These are phyloP conservation scores for Tapera naevia DNA, from an alignment of 2,797 vertebrate species.

Conservation along the genomic window DNA sequence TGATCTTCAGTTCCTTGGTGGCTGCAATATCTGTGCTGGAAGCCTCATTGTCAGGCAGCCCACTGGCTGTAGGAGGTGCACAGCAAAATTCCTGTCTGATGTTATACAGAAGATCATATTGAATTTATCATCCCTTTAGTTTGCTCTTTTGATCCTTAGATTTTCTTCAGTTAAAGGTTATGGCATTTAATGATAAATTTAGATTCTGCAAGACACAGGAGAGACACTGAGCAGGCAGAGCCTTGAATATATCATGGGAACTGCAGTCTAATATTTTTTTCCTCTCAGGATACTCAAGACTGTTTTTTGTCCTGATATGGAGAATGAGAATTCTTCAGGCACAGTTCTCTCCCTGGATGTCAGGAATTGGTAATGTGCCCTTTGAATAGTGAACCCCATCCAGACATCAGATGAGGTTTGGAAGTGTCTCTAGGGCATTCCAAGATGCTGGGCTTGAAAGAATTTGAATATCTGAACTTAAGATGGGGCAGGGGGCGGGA, in stretches of 20 bases:
- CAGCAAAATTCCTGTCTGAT: neutral
- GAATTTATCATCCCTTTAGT: neutral
- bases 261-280: neutral
- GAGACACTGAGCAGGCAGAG: neutral
- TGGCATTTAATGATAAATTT: neutral
- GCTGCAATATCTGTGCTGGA: neutral
- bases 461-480: neutral
- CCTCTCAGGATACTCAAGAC: neutral
- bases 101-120: neutral
- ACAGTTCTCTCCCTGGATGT: neutral
- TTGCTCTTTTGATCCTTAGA: neutral
- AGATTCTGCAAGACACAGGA: neutral
- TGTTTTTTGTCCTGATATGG: neutral
- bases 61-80: neutral
- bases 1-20: neutral
- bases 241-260: neutral
- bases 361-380: neutral
- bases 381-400: neutral
- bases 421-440: neutral
- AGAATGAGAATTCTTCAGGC: neutral
- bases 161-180: neutral
- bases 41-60: neutral
- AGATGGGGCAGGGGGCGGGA: fast-evolving
- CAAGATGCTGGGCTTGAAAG: neutral
- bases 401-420: neutral